Evolutionary conservation across 2,797 vertebrate genomes (phyloP).

Genomic region (Echeneis naucrates): DNA sequence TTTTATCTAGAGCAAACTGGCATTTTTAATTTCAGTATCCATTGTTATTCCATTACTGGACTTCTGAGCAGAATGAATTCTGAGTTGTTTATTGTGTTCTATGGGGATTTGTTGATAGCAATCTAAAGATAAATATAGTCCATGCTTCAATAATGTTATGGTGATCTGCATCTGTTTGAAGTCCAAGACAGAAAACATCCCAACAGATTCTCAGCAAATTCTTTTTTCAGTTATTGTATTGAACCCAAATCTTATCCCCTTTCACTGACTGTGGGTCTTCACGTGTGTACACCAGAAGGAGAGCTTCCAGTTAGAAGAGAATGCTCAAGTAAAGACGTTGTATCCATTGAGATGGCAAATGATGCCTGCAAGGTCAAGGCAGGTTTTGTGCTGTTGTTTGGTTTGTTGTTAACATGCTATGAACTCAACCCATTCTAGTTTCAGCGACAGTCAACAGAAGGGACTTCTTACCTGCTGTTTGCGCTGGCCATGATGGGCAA

Average conservation of each 20-base stretch:
- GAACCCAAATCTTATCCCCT: not conserved
- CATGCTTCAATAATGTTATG: constrained; percentile 12
- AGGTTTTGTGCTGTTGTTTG: not conserved
- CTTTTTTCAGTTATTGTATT: not conserved
- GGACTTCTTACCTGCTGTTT: constrained; percentile 80
- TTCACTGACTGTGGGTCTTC: not conserved
- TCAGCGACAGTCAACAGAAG: constrained; percentile 80
- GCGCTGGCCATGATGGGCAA: constrained; percentile 82
- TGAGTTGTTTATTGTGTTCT: constrained; percentile 9
- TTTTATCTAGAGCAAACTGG: not conserved
- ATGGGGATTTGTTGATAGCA: constrained; percentile 9
- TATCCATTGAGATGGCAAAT: not conserved
- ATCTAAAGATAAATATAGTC: constrained; percentile 8
- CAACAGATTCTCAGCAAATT: not conserved
- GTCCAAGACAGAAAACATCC: not conserved
- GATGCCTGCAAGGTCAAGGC: not conserved
- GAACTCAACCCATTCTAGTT: constrained; percentile 55
- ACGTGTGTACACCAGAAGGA: not conserved
- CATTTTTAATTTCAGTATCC: not conserved
- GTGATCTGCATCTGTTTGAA: constrained; percentile 12
- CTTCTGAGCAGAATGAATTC: constrained; percentile 6
- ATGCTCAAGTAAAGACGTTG: not conserved
- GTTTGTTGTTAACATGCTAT: not conserved
- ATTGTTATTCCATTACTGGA: not conserved
- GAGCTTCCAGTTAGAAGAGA: not conserved